Base-by-base conservation (phyloP, 2,888 invertebrate genomes). In the Xylota segnis region DNA sequence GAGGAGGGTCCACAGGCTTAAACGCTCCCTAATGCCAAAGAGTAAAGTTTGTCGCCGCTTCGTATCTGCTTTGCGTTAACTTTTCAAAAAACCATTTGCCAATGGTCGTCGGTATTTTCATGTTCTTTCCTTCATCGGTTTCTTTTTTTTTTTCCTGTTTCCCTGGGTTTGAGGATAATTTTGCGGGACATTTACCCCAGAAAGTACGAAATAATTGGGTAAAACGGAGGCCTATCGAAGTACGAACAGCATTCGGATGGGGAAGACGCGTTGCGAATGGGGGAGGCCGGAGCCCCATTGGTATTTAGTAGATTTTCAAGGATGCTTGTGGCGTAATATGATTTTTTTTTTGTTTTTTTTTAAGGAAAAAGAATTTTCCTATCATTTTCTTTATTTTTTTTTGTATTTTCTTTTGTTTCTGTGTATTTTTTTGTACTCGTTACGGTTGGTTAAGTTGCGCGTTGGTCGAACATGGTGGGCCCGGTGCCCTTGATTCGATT, bases 191-290 rank as follows among this genome's bases (percentile, higher is more conserved):
- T 86, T 86, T 86, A 77, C 82, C 63, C 72, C 47, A 58, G 56
- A 86, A 82, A 86, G 86, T 76, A 77, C 76, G 43, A 86, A 86
- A 86, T 86, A 82, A 86, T 86, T 86, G 86, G 82, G 76, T 86
- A 76, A 82, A 72, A 77, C 59, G 54, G 34, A 63, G 68, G 47
- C 74, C 61, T 63, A 78, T 61, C 37, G 50, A 71, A 71, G 47
- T 66, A 74, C n/a, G n/a, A n/a, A n/a, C 63, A 75, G 37, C 37
- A 14, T 66, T 58, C 58, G 32, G 27, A 45, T 4, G 23, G 56
- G 47, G 47, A 29, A 12, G 29, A 18, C 43, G 18, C 29, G 23
- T 23, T 45, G 32, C 10, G 32, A 37, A 54, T 45, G 27, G 29
- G 23, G 47, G 68, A n/a, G 7, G 32, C 9, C 9, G 52, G 10